phyloP scores from a whole-genome alignment of 2,113 vertebrate species.

The Datnioides undecimradiatus region DNA sequence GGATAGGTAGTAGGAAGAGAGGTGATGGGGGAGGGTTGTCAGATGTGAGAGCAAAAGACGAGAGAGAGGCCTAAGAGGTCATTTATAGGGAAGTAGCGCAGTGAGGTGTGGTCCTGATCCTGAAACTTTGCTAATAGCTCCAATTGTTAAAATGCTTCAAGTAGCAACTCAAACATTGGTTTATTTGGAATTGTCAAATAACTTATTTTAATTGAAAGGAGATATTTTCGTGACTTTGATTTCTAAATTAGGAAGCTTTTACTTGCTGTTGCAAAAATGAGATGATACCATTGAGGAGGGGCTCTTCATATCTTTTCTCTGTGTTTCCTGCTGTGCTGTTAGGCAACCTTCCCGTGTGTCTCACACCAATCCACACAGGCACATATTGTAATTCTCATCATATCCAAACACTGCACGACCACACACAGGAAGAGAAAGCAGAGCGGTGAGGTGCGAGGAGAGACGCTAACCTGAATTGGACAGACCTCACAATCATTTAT shows the following conservation, averaged over 20 bases:
- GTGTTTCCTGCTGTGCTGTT: conserved; percentile 6
- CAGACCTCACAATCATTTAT: conserved; percentile 35
- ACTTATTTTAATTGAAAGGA: background rate
- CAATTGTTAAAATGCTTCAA: background rate
- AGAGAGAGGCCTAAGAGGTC: too few relatives aligned
- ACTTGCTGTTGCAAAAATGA: conserved; percentile 1
- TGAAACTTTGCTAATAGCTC: too few relatives aligned
- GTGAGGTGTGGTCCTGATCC: too few relatives aligned
- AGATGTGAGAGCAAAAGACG: too few relatives aligned
- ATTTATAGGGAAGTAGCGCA: too few relatives aligned
- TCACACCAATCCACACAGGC: background rate
- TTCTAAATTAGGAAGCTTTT: background rate
- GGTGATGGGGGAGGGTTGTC: too few relatives aligned
- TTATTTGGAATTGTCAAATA: background rate
- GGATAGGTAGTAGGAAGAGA: too few relatives aligned
- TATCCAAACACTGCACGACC: conserved; percentile 15
- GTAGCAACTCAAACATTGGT: background rate
- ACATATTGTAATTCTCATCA: background rate
- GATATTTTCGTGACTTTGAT: background rate
- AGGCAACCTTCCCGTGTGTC: conserved; percentile 17
- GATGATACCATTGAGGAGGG: background rate
- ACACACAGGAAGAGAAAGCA: conserved; percentile 7
- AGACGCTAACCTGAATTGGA: background rate
- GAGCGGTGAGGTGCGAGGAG: background rate
- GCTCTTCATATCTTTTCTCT: background rate